Evolutionary conservation across 2,888 invertebrate genomes (phyloP), one percentile per base, ranked within the genome.

Genomic region (Eupithecia abbreviata): DNA sequence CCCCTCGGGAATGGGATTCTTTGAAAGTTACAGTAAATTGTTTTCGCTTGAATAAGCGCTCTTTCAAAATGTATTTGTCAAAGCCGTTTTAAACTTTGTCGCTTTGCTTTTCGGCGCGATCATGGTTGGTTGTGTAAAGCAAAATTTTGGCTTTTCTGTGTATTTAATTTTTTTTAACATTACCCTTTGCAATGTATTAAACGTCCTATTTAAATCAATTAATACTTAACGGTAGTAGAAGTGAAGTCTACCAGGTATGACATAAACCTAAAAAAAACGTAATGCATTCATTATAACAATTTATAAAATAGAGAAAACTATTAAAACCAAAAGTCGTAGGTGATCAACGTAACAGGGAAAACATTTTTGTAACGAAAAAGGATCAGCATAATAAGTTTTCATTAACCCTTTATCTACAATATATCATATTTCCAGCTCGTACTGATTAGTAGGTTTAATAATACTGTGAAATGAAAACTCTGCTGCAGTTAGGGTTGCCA

Each of bases 371-470:
- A 47, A 47, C 73, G 67, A 69, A 45, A 73, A 68, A 47, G 70
- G 47, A 76, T 66, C 41, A 47, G 74, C 69, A 71, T 75, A 76
- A 76, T 77, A 79, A 72, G 71, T 80, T 76, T 77, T 78, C 79
- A 78, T 81, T 77, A 82, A 81, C 77, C 81, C 75, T 73, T 77
- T 79, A 74, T 77, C 81, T 83, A 58, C 75, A 80, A 83, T 83
- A 82, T 85, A 86, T 87, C 83, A 76, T 73, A 83, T 86, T 83
- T 82, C 86, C 79, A 79, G 83, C 81, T 85, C 80, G 82, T 84
- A 86, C 86, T 88, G 82, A 86, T 88, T 86, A 88, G 85, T 85
- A 84, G 86, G 84, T 86, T 86, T 88, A 88, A 88, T 89, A 87
- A 87, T 85, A 87, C 83, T 84, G 80, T 84, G 82, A 80, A 81